These are phyloP conservation scores for Xestia xanthographa DNA, from an alignment of 2,888 invertebrate species.

Conservation along the genomic window DNA sequence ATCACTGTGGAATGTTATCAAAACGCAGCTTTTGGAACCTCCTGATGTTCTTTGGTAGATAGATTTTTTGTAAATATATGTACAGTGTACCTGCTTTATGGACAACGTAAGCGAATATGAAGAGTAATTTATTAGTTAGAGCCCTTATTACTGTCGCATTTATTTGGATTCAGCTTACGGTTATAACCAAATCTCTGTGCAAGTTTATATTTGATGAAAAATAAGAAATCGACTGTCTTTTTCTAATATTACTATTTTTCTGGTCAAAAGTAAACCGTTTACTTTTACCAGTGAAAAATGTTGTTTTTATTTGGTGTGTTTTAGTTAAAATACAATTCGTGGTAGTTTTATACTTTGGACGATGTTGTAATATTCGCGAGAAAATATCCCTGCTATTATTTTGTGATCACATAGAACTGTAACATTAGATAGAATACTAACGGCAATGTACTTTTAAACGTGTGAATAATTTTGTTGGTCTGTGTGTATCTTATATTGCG, in stretches of 20 bases:
- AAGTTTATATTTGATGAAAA: conserved; percentile 19
- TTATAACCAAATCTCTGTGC: conserved; percentile 26
- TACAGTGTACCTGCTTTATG: conserved; percentile 43
- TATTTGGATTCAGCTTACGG: conserved; percentile 22
- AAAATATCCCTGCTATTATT: conserved; percentile 50
- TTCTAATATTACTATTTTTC: conserved; percentile 25
- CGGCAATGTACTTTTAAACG: conserved; percentile 13
- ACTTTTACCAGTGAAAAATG: conserved; percentile 1
- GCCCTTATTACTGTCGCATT: conserved; percentile 14
- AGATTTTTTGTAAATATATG: conserved; percentile 61
- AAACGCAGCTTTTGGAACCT: conserved; percentile 45
- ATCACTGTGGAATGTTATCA: conserved; percentile 51
- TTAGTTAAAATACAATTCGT: conserved; percentile 3
- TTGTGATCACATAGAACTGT: conserved; percentile 33
- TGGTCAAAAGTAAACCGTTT: not conserved
- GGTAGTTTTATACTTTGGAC: conserved; percentile 39
- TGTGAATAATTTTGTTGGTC: conserved; percentile 28
- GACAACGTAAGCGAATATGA: conserved; percentile 26
- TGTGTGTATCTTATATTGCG: conserved; percentile 75
- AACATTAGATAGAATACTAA: conserved; percentile 19
- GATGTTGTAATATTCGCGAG: conserved; percentile 40
- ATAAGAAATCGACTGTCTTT: conserved; percentile 32
- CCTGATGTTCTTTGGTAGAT: conserved; percentile 35
- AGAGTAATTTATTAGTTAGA: conserved; percentile 41
- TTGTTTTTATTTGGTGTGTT: conserved; percentile 5